Evolutionary conservation across 2,888 invertebrate genomes (phyloP).

Genomic region (Lepetodrilus schrolli): DNA sequence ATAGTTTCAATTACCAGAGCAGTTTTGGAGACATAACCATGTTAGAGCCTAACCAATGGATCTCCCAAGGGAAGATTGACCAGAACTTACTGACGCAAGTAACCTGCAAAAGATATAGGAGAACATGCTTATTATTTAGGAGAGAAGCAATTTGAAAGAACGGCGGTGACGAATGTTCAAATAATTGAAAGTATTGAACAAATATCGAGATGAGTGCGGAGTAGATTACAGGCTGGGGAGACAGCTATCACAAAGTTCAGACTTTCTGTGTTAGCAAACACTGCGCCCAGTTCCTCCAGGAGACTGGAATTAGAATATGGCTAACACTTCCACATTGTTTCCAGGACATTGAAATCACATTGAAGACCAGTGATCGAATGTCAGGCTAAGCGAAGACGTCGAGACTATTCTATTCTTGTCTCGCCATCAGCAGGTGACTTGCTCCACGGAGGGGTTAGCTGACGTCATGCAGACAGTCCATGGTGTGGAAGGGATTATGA

Average conservation of each 20-base stretch:
- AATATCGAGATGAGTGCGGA: neutral
- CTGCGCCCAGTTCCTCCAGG: neutral
- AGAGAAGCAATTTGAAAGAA: neutral
- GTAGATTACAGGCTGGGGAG: neutral
- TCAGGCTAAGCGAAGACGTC: too few species aligned
- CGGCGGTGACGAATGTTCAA: neutral
- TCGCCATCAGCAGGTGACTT: too few species aligned
- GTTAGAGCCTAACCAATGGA: neutral
- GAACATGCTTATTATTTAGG: neutral
- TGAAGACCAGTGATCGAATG: neutral
- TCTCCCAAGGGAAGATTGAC: too few species aligned
- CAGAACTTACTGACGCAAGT: too few species aligned
- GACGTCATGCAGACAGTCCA: neutral
- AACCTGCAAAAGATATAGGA: too few species aligned
- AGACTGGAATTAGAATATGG: neutral
- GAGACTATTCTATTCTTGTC: too few species aligned
- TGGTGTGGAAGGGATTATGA: too few species aligned
- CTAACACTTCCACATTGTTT: neutral
- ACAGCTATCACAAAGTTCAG: too few species aligned
- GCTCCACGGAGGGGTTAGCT: neutral
- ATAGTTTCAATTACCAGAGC: slow-evolving; percentile 15
- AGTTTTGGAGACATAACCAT: neutral
- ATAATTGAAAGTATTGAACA: neutral
- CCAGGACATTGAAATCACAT: neutral
- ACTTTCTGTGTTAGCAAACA: neutral